phyloP scores from a whole-genome alignment of 2,113 vertebrate genomes.

The Apaloderma vittatum region DNA sequence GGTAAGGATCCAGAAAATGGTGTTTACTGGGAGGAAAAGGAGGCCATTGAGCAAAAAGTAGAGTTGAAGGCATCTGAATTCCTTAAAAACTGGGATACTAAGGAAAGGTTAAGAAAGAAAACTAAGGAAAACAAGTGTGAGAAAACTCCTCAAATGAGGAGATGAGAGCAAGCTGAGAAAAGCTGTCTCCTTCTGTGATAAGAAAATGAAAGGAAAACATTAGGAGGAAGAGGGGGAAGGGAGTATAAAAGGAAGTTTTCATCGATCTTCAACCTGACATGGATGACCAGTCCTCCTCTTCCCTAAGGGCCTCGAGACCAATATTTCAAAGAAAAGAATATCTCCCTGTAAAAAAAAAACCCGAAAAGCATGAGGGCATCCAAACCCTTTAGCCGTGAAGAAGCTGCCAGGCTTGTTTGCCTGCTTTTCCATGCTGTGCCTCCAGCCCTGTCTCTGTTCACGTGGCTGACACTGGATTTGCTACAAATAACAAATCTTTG shows the following conservation, averaged over 20 bases:
- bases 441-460: not conserved
- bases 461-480: not conserved
- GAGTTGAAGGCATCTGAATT: not conserved
- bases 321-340: not conserved
- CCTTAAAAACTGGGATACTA: not conserved
- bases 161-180: not conserved
- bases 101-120: not conserved
- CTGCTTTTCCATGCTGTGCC: slow-evolving; percentile 41
- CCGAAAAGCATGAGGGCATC: not conserved
- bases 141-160: not conserved
- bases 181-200: not conserved
- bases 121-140: not conserved
- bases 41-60: not conserved
- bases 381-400: not conserved
- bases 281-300: not conserved
- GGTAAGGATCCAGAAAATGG: not conserved
- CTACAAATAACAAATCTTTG: slow-evolving; percentile 40
- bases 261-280: not conserved
- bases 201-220: not conserved
- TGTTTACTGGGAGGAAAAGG: not conserved
- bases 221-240: not conserved
- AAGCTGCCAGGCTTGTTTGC: not conserved
- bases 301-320: not conserved
- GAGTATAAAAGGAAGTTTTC: not conserved
- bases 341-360: not conserved